Conservation (phyloP, 1,140 invertebrate genomes). For the Psix sp. region DNA sequence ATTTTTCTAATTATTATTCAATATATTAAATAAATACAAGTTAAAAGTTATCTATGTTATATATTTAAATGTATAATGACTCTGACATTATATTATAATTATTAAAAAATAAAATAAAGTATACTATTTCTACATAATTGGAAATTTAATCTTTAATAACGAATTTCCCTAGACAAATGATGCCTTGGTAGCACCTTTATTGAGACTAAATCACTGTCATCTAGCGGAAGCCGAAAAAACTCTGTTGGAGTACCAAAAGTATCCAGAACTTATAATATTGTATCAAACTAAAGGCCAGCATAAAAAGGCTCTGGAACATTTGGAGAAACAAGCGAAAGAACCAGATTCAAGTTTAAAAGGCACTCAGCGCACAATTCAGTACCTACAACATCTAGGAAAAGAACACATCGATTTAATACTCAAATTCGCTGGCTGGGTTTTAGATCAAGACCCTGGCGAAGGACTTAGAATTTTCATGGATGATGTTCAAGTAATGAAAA, state of each 20-base stretch:
- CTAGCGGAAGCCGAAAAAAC: constrained; percentile 95
- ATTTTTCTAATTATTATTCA: not conserved
- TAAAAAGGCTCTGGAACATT: constrained; percentile 91
- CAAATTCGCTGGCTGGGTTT: constrained; percentile 95
- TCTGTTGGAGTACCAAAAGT: constrained; percentile 90
- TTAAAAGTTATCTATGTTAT: too few species aligned
- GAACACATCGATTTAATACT: constrained; percentile 95
- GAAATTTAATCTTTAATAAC: too few species aligned
- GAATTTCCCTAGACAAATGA: constrained; percentile 89
- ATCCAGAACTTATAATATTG: constrained; percentile 95
- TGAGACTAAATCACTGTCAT: constrained; percentile 96
- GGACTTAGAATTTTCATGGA: constrained; percentile 97
- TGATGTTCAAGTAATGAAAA: constrained; percentile 79
- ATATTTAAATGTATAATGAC: too few species aligned
- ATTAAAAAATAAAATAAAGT: too few species aligned
- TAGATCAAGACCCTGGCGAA: constrained; percentile 90
- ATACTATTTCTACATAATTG: too few species aligned
- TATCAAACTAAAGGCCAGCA: constrained; percentile 96
- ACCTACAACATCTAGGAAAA: constrained; percentile 92
- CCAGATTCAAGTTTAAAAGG: constrained; percentile 88
- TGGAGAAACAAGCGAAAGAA: constrained; percentile 88
- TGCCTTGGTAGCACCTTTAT: constrained; percentile 91
- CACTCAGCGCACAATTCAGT: constrained; percentile 89
- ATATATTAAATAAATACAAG: too few species aligned
- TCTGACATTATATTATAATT: too few species aligned